These are phyloP conservation scores for Pleuronectes platessa DNA, from an alignment of 2,113 vertebrate species.

Conservation along the genomic window DNA sequence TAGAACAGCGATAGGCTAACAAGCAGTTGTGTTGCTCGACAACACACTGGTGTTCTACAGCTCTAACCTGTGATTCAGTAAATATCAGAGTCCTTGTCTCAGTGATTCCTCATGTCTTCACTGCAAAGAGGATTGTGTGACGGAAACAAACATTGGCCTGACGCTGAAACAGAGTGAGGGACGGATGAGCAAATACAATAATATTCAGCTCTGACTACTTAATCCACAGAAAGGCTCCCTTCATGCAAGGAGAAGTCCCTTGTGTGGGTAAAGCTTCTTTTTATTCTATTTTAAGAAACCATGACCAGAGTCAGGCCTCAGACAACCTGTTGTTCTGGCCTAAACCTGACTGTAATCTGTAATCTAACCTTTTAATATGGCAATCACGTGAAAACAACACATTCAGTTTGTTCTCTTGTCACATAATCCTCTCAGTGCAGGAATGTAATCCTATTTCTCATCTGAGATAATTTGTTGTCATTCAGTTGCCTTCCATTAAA, in stretches of 20 bases:
- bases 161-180: background rate
- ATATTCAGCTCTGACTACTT: background rate
- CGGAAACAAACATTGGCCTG: background rate
- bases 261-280: background rate
- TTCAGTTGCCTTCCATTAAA: background rate
- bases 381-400: slow-evolving; percentile 16
- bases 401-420: slow-evolving; percentile 16
- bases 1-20: too few relatives aligned
- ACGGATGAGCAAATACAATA: background rate
- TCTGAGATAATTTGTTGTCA: background rate
- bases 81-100: background rate
- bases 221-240: background rate
- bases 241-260: background rate
- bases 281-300: background rate
- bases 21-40: too few relatives aligned
- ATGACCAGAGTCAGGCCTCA: background rate
- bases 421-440: slow-evolving; percentile 18
- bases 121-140: background rate
- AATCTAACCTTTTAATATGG: slow-evolving; percentile 1
- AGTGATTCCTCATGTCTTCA: background rate
- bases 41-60: background rate
- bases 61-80: background rate
- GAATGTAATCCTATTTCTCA: slow-evolving; percentile 22
- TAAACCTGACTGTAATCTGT: slow-evolving; percentile 1
- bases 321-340: slow-evolving; percentile 1